Evolutionary conservation across 2,113 vertebrate species (phyloP), one percentile per base, ranked within the genome.

Genomic region (Myiopsitta monachus): DNA sequence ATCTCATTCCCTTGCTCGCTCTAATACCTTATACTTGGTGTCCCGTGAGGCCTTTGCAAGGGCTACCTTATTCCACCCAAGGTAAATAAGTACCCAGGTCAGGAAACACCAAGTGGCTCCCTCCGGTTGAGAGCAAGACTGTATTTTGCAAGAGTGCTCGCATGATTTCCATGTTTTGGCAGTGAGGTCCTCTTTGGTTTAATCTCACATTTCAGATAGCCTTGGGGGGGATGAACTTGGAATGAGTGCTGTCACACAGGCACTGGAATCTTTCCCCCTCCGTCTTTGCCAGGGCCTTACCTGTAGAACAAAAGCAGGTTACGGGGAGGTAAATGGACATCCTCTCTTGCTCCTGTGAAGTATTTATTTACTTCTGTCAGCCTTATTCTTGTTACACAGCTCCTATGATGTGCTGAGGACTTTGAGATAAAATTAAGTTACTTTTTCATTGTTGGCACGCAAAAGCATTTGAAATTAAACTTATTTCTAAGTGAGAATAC

Each of bases 151-250:
- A 26, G 94, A 94, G 63, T 24, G 92, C 98, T 98, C 93, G 99
- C 98, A 98, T 98, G 97, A 99, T 98, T 97, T 99, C 99, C 15
- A 97, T 93, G 3, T 98, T 94, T 36, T 96, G 89, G 39, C 99
- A 99, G 18, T 54, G 98, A 39, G 98, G 97, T 74, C 97, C 98
- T 44, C 97, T 96, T 28, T 96, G 95, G 59, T 98, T 98, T n/a
- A 99, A 62, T 74, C 97, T 98, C 85, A 99, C 57, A 11, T 97
- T 98, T 67, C 90, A 69, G 11, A 99, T 98, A 63, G 68, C 62
- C 84, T 94, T 98, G 63, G 90, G 94, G 26, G 95, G 94, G 77
- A 98, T 98, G 75, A 89, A 96, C 22, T 52, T 96, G 54, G 97
- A 97, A 61, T 98, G 97, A 6, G 97, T 98, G 19, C 85, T 69